Evolutionary conservation across 1,140 invertebrate genomes (phyloP).

Genomic region (Leptinotarsa texana): DNA sequence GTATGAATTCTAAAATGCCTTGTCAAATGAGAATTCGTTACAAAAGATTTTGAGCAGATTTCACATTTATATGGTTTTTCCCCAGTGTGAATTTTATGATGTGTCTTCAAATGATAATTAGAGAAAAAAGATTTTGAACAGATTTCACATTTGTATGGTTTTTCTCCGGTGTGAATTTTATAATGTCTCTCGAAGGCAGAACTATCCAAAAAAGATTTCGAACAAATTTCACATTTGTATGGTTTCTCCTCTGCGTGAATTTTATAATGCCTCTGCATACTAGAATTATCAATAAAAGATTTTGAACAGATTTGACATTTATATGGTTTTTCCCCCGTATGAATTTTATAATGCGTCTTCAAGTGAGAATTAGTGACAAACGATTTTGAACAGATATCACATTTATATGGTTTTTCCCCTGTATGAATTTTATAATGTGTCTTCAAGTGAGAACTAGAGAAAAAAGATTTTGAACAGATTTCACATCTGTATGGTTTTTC

Average conservation of each 20-base stretch:
- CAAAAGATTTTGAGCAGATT: conserved; percentile 51
- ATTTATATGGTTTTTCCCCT: conserved; percentile 3
- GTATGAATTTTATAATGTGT: conserved; percentile 45
- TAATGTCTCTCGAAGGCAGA: conserved; percentile 49
- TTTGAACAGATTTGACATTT: too few species aligned
- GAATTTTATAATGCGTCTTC: too few species aligned
- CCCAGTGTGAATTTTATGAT: conserved; percentile 52
- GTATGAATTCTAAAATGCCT: too few species aligned
- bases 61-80: conserved; percentile 52
- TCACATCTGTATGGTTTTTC: conserved; percentile 17
- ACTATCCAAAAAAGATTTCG: conserved; percentile 32
- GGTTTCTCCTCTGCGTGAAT: too few species aligned
- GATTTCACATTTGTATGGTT: too few species aligned
- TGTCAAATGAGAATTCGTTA: too few species aligned
- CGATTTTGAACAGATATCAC: background rate
- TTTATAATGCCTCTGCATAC: too few species aligned
- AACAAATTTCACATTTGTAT: too few species aligned
- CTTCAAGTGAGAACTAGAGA: conserved; percentile 23
- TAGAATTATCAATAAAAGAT: too few species aligned
- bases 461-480: background rate
- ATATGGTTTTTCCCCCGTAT: too few species aligned
- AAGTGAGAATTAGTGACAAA: too few species aligned
- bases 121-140: too few species aligned
- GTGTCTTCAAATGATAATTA: conserved; percentile 51
- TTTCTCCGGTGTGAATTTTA: conserved; percentile 39